Conservation (phyloP, 1,140 invertebrate genomes). For the Agrypnia vestita region DNA sequence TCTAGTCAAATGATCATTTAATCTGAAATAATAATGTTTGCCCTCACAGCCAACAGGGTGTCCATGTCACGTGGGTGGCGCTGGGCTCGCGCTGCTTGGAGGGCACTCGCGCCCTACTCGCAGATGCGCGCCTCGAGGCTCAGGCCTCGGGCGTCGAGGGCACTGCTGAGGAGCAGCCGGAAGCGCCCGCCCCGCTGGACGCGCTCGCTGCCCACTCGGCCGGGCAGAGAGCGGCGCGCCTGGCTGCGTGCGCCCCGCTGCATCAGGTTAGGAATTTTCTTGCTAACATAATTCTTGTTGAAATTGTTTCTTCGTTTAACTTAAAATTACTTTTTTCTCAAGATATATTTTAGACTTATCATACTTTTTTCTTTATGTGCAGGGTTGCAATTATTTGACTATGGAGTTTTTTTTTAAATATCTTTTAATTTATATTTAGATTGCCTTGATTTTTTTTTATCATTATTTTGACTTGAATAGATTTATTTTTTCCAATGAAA, state of each 20-base stretch:
- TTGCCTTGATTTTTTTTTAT: no score
- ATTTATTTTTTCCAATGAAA: no score
- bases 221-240: constrained; percentile 78
- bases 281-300: constrained; percentile 21
- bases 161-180: constrained; percentile 16
- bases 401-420: no score
- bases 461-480: no score
- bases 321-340: no score
- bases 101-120: constrained; percentile 72
- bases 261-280: constrained; percentile 65
- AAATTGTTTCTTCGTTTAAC: no score
- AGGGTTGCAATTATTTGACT: no score
- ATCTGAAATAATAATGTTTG: constrained; percentile 9
- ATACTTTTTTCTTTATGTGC: no score
- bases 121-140: constrained; percentile 76
- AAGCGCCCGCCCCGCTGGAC: constrained; percentile 74
- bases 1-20: no score
- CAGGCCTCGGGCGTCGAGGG: constrained; percentile 49
- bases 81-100: constrained; percentile 68
- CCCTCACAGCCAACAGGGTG: constrained; percentile 68
- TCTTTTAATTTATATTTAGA: no score
- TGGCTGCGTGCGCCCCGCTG: constrained; percentile 76
- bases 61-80: constrained; percentile 71
- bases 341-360: no score
- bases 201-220: constrained; percentile 78